Evolutionary conservation across 1,140 invertebrate genomes (phyloP).

Genomic region (Ceratoteleas bidentatus): DNA sequence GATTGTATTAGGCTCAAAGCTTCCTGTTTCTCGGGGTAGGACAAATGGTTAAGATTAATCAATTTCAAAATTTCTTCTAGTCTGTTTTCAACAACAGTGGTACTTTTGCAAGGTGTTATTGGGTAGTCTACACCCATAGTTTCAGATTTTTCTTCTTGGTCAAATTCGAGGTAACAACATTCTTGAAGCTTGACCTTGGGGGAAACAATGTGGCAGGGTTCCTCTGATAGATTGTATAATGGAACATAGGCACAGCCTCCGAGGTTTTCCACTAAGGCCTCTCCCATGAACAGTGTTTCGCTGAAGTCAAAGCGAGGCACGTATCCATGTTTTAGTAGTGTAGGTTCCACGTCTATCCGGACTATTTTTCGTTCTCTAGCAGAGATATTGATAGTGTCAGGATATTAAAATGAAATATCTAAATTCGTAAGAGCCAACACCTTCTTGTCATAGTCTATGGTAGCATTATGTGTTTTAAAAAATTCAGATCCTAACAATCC

Average conservation of each 20-base stretch:
- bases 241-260: neutral
- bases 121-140: too few relatives aligned
- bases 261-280: neutral
- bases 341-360: neutral
- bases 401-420: neutral
- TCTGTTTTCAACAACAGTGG: too few relatives aligned
- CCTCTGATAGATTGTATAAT: neutral
- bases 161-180: neutral
- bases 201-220: too few relatives aligned
- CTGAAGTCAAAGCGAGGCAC: too few relatives aligned
- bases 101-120: too few relatives aligned
- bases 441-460: neutral
- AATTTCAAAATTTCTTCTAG: neutral
- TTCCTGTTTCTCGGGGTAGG: constrained; percentile 5
- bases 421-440: neutral
- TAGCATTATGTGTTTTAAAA: neutral
- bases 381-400: neutral
- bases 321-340: neutral
- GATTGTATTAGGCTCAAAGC: neutral
- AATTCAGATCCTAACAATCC: constrained; percentile 16
- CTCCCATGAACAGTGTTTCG: neutral
- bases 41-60: neutral
- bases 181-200: neutral
- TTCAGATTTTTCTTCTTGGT: neutral
- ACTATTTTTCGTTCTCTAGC: neutral